phyloP scores from a whole-genome alignment of 2,797 vertebrate genomes.

The Schizothorax lantsangensis region DNA sequence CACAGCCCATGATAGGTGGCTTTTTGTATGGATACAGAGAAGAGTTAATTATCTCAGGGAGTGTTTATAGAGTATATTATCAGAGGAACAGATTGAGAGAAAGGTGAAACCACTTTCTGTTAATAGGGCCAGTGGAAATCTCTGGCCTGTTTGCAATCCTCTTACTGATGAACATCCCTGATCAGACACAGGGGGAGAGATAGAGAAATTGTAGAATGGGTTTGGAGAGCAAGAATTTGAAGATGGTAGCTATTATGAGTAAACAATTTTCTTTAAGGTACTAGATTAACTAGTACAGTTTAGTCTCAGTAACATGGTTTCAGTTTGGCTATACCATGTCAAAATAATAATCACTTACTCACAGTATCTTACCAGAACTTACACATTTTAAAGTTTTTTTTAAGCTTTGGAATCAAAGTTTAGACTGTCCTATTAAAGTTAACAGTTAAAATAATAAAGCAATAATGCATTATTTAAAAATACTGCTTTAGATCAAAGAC shows the following conservation, averaged over 20 bases:
- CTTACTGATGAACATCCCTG: slow-evolving; percentile 77
- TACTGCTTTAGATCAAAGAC: not conserved
- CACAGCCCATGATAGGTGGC: not conserved
- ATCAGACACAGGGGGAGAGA: slow-evolving; percentile 29
- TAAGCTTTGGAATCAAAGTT: not conserved
- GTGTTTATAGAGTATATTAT: not conserved
- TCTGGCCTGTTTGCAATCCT: slow-evolving; percentile 75
- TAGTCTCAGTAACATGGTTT: not conserved
- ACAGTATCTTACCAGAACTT: no score
- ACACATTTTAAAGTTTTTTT: no score
- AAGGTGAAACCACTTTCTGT: slow-evolving; percentile 72
- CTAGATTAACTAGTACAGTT: not conserved
- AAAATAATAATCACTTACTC: not conserved
- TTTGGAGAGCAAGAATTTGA: not conserved
- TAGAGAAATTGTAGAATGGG: slow-evolving; percentile 5
- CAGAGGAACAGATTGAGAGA: slow-evolving; percentile 42
- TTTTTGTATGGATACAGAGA: not conserved
- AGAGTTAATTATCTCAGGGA: not conserved
- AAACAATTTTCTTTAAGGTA: not conserved
- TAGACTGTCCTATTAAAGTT: no score
- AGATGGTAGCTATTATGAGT: not conserved
- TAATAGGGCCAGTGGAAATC: slow-evolving; percentile 78
- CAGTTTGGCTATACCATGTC: not conserved
- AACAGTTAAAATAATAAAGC: not conserved
- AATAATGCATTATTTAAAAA: not conserved